Evolutionary conservation across 2,113 vertebrate genomes (phyloP).

Genomic region (Petroica traversi): DNA sequence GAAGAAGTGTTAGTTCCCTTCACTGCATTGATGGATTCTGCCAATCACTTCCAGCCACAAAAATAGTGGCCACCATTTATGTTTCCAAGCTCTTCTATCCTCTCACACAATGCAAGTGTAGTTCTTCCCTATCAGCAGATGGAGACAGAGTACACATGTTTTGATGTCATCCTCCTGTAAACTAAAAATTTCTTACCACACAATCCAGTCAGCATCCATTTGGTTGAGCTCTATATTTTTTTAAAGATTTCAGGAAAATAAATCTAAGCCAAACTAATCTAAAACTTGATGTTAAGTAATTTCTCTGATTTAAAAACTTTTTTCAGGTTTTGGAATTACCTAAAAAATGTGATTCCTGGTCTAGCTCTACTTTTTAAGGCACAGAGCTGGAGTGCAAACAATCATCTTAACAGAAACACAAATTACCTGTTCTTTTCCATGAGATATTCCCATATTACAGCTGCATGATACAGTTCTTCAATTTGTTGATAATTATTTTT

Average conservation of each 20-base stretch:
- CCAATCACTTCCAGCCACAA: background rate
- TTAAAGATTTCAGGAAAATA: background rate
- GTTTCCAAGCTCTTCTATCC: background rate
- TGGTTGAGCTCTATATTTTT: background rate
- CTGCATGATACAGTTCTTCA: background rate
- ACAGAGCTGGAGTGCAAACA: background rate
- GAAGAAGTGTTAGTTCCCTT: background rate
- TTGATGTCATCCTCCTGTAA: background rate
- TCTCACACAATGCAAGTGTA: background rate
- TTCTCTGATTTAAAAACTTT: background rate
- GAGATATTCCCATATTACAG: background rate
- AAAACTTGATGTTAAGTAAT: background rate
- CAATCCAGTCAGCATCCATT: background rate
- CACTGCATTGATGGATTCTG: background rate
- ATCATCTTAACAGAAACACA: background rate
- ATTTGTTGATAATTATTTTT: background rate
- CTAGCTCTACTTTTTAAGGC: background rate
- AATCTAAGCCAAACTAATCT: background rate
- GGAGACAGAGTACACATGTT: conserved; percentile 61
- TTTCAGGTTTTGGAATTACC: background rate
- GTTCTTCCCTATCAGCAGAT: conserved; percentile 55
- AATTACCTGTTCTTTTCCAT: background rate
- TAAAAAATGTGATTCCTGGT: background rate
- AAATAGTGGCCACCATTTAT: background rate
- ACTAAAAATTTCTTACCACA: background rate